Conservation (phyloP, 1,140 invertebrate species). For the Pectinophora gossypiella region DNA sequence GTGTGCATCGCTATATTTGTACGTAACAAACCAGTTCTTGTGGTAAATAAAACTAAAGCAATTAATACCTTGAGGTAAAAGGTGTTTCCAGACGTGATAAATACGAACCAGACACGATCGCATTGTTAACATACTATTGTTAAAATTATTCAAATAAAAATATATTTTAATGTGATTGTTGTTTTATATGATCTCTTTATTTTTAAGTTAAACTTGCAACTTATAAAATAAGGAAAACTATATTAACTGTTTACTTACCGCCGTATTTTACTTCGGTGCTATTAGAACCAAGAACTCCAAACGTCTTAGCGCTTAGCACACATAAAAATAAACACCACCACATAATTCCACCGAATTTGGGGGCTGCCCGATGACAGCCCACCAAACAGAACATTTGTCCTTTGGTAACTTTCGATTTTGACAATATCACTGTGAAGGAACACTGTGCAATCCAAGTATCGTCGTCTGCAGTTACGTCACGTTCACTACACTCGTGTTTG, state of each 20-base stretch:
- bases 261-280: slow-evolving; percentile 31
- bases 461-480: slow-evolving; percentile 27
- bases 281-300: slow-evolving; percentile 47
- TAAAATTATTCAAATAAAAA: too few species aligned
- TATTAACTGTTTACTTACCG: slow-evolving; percentile 34
- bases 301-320: slow-evolving; percentile 52
- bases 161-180: too few species aligned
- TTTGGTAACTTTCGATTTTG: slow-evolving; percentile 62
- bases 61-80: slow-evolving; percentile 5
- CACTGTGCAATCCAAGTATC: slow-evolving; percentile 34
- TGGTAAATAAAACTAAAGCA: slow-evolving; percentile 25
- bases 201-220: too few species aligned
- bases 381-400: slow-evolving; percentile 64
- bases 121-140: too few species aligned
- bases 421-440: slow-evolving; percentile 44
- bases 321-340: slow-evolving; percentile 67
- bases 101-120: too few species aligned
- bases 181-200: too few species aligned
- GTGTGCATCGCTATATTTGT: slow-evolving; percentile 19
- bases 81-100: neutral
- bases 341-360: slow-evolving; percentile 65
- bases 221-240: slow-evolving; percentile 11
- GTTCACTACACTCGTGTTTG: slow-evolving; percentile 29
- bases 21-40: slow-evolving; percentile 48
- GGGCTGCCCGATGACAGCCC: slow-evolving; percentile 70